Evolutionary conservation across 2,888 invertebrate species (phyloP).

Genomic region (Hartigia nigra): DNA sequence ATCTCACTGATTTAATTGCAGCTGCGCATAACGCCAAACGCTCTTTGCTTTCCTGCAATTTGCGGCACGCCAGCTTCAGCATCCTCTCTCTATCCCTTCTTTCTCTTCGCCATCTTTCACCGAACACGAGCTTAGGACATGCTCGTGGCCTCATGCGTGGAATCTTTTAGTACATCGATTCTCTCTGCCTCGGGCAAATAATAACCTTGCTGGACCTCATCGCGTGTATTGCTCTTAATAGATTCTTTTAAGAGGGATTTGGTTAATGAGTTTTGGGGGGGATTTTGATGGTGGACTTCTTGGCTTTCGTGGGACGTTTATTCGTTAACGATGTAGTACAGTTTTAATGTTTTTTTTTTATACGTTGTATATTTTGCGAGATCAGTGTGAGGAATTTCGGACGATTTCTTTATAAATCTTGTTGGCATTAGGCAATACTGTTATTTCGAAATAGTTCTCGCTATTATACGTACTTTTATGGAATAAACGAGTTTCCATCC

Average conservation of each 20-base stretch:
- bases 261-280: background rate
- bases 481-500: background rate
- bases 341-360: background rate
- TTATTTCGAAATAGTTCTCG: background rate
- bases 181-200: background rate
- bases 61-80: slow-evolving; percentile 17
- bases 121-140: background rate
- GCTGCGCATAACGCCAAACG: slow-evolving; percentile 27
- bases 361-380: background rate
- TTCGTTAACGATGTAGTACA: background rate
- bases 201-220: background rate
- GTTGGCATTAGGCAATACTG: background rate
- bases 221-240: background rate
- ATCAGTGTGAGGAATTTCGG: background rate
- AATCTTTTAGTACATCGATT: background rate
- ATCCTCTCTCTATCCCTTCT: background rate
- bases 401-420: background rate
- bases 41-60: slow-evolving; percentile 34
- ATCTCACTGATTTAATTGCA: slow-evolving; percentile 49
- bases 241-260: background rate
- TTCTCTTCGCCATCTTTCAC: background rate
- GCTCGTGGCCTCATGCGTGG: background rate
- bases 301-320: background rate
- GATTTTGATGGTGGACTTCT: background rate
- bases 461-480: background rate